phyloP scores from a whole-genome alignment of 2,888 invertebrate species.

The Zelleria hepariella region DNA sequence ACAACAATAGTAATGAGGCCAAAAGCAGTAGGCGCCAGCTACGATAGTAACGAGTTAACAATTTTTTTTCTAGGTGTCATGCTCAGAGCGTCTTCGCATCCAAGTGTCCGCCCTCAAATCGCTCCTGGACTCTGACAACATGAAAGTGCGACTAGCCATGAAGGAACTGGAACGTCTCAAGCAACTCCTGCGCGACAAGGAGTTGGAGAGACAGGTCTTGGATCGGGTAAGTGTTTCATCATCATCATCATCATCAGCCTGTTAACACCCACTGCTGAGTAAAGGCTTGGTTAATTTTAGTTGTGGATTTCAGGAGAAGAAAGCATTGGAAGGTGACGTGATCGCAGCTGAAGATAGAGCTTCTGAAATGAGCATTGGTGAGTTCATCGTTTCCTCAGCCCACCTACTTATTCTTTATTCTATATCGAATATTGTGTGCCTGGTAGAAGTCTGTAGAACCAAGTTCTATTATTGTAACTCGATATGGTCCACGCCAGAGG shows the following conservation, averaged over 20 bases:
- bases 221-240: conserved; percentile 42
- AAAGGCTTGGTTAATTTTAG: too few relatives aligned
- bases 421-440: too few relatives aligned
- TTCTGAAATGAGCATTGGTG: conserved; percentile 56
- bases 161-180: conserved; percentile 61
- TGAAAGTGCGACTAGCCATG: conserved; percentile 60
- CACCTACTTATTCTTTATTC: too few relatives aligned
- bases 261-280: too few relatives aligned
- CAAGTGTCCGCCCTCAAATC: conserved; percentile 73
- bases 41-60: too few relatives aligned
- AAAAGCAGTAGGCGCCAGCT: too few relatives aligned
- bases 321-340: conserved; percentile 53
- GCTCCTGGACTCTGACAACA: conserved; percentile 72
- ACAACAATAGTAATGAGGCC: too few relatives aligned
- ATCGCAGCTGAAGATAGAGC: conserved; percentile 53
- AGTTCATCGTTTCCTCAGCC: background rate
- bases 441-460: too few relatives aligned
- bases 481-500: too few relatives aligned
- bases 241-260: too few relatives aligned
- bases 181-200: conserved; percentile 52
- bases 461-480: too few relatives aligned
- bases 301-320: conserved; percentile 41
- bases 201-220: conserved; percentile 51
- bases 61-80: conserved; percentile 35
- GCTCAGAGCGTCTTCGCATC: conserved; percentile 63